A percentile compares a stretch with the other conserved stretches of the same genome.
Conservation (phyloP, 2,797 vertebrate genomes). For the Otolemur crassicaudatus region DNA sequence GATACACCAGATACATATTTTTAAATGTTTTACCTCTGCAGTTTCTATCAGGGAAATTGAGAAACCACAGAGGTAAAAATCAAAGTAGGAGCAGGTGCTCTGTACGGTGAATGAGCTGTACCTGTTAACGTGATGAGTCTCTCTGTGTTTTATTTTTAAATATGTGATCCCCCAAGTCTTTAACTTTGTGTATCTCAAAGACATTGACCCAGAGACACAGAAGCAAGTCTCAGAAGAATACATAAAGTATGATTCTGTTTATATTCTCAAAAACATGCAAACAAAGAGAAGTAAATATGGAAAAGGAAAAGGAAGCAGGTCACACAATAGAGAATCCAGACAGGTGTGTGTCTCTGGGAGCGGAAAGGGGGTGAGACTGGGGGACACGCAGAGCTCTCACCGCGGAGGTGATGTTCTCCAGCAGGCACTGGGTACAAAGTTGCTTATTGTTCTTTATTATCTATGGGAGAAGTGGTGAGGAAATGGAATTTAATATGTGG, state of each 20-base stretch:
- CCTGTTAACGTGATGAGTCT: not conserved
- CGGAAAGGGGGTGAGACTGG: too few species aligned
- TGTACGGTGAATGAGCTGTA: not conserved
- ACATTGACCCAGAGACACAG: not conserved
- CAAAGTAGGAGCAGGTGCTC: not conserved
- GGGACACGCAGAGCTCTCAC: not conserved
- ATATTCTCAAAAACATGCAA: not conserved
- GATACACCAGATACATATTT: not conserved
- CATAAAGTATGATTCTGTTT: not conserved
- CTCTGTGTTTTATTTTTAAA: not conserved
- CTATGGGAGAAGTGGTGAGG: not conserved
- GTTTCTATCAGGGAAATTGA: not conserved
- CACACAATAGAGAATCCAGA: not conserved
- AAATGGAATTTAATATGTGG: not conserved
- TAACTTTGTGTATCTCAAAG: not conserved
- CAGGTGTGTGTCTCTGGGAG: not conserved
- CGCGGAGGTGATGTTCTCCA: not conserved
- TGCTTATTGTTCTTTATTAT: not conserved
- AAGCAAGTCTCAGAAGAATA: not conserved
- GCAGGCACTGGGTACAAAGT: too few species aligned
- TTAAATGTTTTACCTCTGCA: not conserved
- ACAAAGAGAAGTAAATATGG: not conserved
- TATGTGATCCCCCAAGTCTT: not conserved
- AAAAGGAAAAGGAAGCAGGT: not conserved
- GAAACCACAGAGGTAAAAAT: not conserved